Evolutionary conservation across 2,888 invertebrate genomes (phyloP), one percentile per base, ranked within the genome.

Genomic region (Oxycera nigricornis): DNA sequence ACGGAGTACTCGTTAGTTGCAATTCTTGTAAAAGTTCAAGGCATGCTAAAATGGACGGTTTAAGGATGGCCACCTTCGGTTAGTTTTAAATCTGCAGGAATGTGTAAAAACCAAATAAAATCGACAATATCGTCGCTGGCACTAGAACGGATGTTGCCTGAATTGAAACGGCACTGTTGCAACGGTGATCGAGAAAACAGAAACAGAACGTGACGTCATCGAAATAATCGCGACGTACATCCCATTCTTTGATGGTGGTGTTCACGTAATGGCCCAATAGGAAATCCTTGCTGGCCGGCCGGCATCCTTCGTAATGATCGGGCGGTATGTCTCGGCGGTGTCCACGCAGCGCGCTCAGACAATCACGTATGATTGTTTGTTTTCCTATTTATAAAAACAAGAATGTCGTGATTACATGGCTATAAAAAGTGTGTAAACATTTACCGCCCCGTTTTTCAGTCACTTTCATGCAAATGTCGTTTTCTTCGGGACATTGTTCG

Each of bases 241-340:
- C 96, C 70, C 94, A 87, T 83, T 96, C 94, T 79, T 92, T 91
- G 59, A 95, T 92, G 1, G 91, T 90, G 82, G 95, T 95, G 82
- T 95, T 95, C 0, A 95, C 95, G 84, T 95, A 96, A 83, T 96
- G 91, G 0, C 91, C 95, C 76, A 96, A 84, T 79, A 90, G 91
- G 1, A 91, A 88, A 84, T 96, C 94, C 79, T 89, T 89, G 0
- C 94, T 92, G 26, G 94, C 93, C 7, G 91, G 88, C 73, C 95
- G 88, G 80, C 96, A 96, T 0, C 96, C 96, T 86, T 96, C 96
- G 82, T 96, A 96, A 75, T 91, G 92, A 83, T 96, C 96, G 0
- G 95, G 94, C 4, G 96, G 96, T 79, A 96, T 93, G 80, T 96
- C 96, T 2, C 91, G 93, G 72, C 96, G 88, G 79, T 93, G 90